A percentile compares a stretch with the other conserved stretches of the same genome.
Conservation (phyloP, 2,113 vertebrate genomes). For the Sarotherodon lohbergeri region DNA sequence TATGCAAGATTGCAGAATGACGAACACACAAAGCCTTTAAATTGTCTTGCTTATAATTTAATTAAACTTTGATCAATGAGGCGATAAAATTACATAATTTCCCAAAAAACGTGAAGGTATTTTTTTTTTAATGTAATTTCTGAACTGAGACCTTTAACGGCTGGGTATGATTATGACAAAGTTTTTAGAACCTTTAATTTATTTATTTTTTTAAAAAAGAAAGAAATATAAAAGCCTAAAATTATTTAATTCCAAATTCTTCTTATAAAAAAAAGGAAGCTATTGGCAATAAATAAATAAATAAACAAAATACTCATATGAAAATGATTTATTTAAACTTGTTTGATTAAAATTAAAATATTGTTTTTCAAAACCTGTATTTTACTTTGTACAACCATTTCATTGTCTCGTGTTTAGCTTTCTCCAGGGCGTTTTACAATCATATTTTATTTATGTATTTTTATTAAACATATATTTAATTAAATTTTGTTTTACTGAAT, state of each 20-base stretch:
- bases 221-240: background rate
- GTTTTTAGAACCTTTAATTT: background rate
- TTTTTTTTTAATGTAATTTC: background rate
- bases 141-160: background rate
- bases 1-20: background rate
- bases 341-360: background rate
- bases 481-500: background rate
- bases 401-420: background rate
- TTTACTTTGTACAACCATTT: background rate
- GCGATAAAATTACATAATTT: background rate
- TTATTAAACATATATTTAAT: background rate
- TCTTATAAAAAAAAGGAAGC: background rate
- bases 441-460: background rate
- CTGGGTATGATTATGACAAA: background rate
- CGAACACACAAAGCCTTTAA: background rate
- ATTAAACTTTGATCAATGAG: background rate
- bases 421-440: background rate
- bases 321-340: background rate
- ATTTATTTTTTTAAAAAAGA: background rate
- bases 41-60: background rate
- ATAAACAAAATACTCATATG: rapidly evolving
- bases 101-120: rapidly evolving
- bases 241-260: background rate
- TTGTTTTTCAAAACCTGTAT: background rate
- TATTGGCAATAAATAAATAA: background rate